phyloP scores from a whole-genome alignment of 2,113 vertebrate species.

The Brachyhypopomus gauderio region DNA sequence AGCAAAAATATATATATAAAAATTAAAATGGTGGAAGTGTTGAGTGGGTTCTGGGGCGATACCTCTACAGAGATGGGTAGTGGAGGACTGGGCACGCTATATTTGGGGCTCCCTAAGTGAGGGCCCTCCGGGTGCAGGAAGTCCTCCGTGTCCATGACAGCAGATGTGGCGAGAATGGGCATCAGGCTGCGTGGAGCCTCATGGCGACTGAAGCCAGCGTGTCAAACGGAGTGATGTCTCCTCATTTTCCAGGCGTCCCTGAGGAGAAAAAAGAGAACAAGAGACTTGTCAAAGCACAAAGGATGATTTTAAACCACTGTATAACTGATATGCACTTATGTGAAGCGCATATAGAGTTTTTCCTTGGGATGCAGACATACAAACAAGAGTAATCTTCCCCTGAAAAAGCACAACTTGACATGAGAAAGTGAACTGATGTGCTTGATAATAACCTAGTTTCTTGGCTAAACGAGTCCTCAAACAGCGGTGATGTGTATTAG shows the following conservation, averaged over 20 bases:
- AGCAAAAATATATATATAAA: background rate
- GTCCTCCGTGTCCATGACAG: conserved; percentile 62
- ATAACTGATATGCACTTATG: background rate
- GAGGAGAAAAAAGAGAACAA: background rate
- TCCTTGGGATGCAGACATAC: no score
- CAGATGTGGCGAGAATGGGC: conserved; percentile 52
- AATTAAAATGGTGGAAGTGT: background rate
- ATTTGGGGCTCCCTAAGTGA: conserved; percentile 52
- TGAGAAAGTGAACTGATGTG: no score
- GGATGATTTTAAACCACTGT: background rate
- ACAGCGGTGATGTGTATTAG: no score
- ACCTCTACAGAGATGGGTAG: conserved; percentile 54
- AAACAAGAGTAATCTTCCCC: background rate
- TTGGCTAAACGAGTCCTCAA: no score
- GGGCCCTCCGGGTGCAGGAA: conserved; percentile 57
- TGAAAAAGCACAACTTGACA: background rate
- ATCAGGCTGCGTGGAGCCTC: conserved; percentile 52
- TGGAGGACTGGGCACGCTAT: conserved; percentile 50
- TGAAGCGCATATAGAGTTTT: background rate
- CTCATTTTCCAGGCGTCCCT: conserved; percentile 50
- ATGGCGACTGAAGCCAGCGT: conserved; percentile 36
- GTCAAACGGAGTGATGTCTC: conserved; percentile 9
- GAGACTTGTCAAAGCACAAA: background rate
- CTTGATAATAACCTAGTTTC: no score
- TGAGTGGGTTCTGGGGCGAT: background rate